phyloP scores from a whole-genome alignment of 2,888 invertebrate species.

The Xestia rhomboidea region DNA sequence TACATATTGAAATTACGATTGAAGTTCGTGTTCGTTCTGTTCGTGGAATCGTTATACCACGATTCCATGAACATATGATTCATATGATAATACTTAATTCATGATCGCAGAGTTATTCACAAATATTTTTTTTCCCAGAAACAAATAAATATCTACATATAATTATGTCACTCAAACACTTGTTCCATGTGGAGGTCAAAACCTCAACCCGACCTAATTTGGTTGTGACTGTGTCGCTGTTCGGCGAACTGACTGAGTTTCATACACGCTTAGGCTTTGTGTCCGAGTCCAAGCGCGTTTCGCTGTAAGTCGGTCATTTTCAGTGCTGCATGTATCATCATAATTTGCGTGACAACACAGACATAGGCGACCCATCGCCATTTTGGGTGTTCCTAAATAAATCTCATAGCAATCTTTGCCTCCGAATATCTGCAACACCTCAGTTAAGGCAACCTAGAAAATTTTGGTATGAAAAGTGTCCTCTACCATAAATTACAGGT shows the following conservation, averaged over 20 bases:
- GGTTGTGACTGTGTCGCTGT: background rate
- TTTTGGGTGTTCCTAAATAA: background rate
- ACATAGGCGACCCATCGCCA: background rate
- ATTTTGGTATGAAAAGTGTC: background rate
- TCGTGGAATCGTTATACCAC: too few species aligned
- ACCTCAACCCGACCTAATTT: background rate
- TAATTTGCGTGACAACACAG: background rate
- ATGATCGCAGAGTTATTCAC: constrained; percentile 1
- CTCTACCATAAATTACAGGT: background rate
- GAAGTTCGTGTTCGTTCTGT: background rate
- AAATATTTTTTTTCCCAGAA: background rate
- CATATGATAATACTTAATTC: too few species aligned
- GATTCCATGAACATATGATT: too few species aligned
- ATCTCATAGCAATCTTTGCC: background rate
- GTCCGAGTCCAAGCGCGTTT: background rate
- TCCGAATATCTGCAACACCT: background rate
- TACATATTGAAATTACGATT: background rate
- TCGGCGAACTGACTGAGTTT: background rate
- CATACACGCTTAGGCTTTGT: background rate
- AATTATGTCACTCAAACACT: background rate
- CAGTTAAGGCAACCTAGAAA: background rate
- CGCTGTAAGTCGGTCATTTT: background rate
- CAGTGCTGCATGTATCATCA: background rate
- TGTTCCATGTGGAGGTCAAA: background rate
- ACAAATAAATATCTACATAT: too few species aligned